Evolutionary conservation across 2,888 invertebrate genomes (phyloP), one percentile per base, ranked within the genome.

Genomic region (Fragum sueziense): DNA sequence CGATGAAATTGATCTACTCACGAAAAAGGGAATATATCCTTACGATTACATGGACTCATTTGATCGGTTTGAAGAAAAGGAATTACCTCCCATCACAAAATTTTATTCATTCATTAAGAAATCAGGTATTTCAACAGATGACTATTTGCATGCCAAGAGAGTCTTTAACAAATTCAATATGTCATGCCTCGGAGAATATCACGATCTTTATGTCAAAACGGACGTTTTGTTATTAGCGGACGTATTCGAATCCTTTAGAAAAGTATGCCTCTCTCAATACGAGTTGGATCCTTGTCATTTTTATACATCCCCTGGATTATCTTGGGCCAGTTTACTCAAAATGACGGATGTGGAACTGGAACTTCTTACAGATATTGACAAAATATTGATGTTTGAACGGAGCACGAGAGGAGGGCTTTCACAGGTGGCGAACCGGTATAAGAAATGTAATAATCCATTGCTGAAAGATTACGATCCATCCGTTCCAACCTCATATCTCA

Each of bases 1-100:
- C 14, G 54, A 67, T 25, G 34, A 74, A 51, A 68, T 71, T 0
- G 34, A 72, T 25, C 65, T 77, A 14, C 62, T 81, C 1, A 61
- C 74, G 20, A 65, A 77, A 31, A 81, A 81, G 52, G 77, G 77
- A 27, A 73, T 81, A 9, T 81, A 77, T 72, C 77, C 77, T 20
- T 81, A 81, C 34, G 80, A 81, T 14, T 81, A 77, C 62, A 69
- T 77, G 74, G 77, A 77, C 31, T 67, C 65, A 22, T 68, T 70
- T 37, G 80, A 77, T n/a, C 71, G 73, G 34, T 81, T 81, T 62
- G 54, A 74, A 41, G 74, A 80, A 57, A 52, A 31, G 31, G 14
- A 65, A 54, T 37, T 80, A 33, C 80, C 80, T 3, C 62, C 68
- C 0, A 74, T 76, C 41, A 74, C 68, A 20, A 59, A 41, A 17